Evolutionary conservation across 2,113 vertebrate genomes (phyloP).

Genomic region (Rhizomys pruinosus): DNA sequence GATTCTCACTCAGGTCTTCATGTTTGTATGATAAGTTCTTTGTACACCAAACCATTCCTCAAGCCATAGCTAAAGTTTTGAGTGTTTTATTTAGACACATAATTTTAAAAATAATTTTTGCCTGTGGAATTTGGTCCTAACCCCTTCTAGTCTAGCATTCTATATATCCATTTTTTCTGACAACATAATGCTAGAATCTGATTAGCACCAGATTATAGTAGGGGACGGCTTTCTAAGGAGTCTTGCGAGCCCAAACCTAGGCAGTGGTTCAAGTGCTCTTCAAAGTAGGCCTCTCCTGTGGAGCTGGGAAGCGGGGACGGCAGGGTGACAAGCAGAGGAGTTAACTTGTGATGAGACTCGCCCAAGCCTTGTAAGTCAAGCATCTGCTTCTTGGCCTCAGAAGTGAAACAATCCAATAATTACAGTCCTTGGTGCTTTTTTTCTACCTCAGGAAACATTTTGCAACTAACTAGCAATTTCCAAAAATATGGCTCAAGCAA

Average conservation of each 20-base stretch:
- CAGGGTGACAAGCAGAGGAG: background rate
- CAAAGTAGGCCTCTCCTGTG: slow-evolving; percentile 38
- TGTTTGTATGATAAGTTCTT: background rate
- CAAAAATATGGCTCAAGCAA: slow-evolving; percentile 73
- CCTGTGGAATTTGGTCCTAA: slow-evolving; percentile 40
- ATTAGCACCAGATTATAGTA: slow-evolving; percentile 82
- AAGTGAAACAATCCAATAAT: slow-evolving; percentile 82
- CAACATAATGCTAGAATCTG: slow-evolving; percentile 72
- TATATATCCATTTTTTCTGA: slow-evolving; percentile 20
- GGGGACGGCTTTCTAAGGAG: slow-evolving; percentile 48
- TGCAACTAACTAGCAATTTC: slow-evolving; percentile 72
- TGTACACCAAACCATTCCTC: background rate
- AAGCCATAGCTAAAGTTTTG: background rate
- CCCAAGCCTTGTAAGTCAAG: slow-evolving; percentile 70
- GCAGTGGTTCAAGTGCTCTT: slow-evolving; percentile 60
- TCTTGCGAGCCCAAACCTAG: slow-evolving; percentile 66
- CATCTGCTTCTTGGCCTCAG: slow-evolving; percentile 60
- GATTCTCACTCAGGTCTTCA: background rate
- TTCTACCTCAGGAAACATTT: slow-evolving; percentile 70
- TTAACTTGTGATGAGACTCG: slow-evolving; percentile 48
- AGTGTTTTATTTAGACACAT: background rate
- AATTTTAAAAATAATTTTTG: slow-evolving; percentile 41
- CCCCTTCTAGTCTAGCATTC: slow-evolving; percentile 35
- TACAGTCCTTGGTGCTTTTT: slow-evolving; percentile 75
- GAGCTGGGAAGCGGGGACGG: background rate